Evolutionary conservation across 1,140 invertebrate genomes (phyloP).

Genomic region (Centruroides sculpturatus): DNA sequence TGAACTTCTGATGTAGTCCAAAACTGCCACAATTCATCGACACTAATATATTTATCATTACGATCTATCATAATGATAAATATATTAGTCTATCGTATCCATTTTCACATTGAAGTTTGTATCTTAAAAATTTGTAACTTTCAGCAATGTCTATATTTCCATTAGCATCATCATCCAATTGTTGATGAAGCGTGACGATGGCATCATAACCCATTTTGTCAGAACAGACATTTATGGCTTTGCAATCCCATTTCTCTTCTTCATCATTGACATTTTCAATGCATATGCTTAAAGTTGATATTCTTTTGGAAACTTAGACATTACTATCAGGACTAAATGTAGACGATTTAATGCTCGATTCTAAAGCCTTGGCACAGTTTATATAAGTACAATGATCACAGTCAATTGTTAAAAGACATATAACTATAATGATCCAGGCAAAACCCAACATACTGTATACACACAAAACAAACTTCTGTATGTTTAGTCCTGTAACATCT

Average conservation of each 20-base stretch:
- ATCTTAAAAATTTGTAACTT: conserved; percentile 40
- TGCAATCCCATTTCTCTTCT: conserved; percentile 3
- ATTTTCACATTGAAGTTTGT: not conserved
- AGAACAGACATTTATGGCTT: conserved; percentile 17
- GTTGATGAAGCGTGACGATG: conserved; percentile 67
- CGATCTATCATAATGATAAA: no score
- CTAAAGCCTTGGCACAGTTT: no score
- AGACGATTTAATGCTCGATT: no score
- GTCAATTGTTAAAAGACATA: no score
- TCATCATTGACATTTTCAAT: no score
- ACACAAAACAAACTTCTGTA: no score
- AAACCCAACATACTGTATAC: not conserved
- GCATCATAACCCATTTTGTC: conserved; percentile 75
- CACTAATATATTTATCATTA: no score
- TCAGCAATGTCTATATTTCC: conserved; percentile 86
- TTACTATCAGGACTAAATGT: not conserved
- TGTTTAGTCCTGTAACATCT: not conserved
- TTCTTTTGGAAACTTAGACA: no score
- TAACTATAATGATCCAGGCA: no score
- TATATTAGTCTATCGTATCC: not conserved
- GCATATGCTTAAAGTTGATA: no score
- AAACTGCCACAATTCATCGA: no score
- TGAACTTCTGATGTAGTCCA: conserved; percentile 43
- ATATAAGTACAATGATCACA: no score
- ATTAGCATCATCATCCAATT: conserved; percentile 86